Percentiles rank a stretch among this genome's conserved stretches.
Evolutionary conservation across 2,113 vertebrate species (phyloP).

Genomic region (Cettia cetti): DNA sequence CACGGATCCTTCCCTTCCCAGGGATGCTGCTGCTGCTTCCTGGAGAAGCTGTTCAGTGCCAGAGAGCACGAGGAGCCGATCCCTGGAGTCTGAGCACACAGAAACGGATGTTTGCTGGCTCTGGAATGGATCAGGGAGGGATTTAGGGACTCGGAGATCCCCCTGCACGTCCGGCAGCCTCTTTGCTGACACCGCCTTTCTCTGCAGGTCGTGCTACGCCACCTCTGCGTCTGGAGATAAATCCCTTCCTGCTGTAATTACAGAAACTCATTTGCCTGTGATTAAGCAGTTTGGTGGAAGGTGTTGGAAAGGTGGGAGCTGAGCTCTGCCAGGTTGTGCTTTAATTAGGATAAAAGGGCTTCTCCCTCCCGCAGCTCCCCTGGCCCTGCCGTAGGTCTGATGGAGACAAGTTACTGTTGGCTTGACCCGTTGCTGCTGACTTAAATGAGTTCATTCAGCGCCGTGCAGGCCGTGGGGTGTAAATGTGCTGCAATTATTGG

Average conservation of each 20-base stretch:
- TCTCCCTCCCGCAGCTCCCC: background rate
- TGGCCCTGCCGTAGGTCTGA: background rate
- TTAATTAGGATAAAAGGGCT: constrained; percentile 50
- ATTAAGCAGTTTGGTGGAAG: constrained; percentile 51
- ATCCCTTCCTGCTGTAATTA: constrained; percentile 52
- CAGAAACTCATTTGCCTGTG: constrained; percentile 28
- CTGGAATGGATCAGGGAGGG: background rate
- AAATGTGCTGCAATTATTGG: background rate
- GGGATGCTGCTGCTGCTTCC: background rate
- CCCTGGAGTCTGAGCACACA: background rate
- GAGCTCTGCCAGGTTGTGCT: background rate
- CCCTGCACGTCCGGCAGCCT: background rate
- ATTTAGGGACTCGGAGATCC: background rate
- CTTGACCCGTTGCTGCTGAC: background rate
- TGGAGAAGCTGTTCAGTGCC: background rate
- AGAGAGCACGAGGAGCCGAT: background rate
- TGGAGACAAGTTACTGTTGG: background rate
- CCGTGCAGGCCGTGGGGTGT: background rate
- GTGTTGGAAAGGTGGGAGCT: constrained; percentile 38
- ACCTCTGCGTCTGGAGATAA: background rate
- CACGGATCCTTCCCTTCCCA: background rate
- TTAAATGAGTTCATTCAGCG: background rate
- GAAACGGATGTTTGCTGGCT: background rate
- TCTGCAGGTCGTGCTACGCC: background rate
- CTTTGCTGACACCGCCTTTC: background rate